Evolutionary conservation across 2,797 vertebrate genomes (phyloP).

Genomic region (Trachurus trachurus): DNA sequence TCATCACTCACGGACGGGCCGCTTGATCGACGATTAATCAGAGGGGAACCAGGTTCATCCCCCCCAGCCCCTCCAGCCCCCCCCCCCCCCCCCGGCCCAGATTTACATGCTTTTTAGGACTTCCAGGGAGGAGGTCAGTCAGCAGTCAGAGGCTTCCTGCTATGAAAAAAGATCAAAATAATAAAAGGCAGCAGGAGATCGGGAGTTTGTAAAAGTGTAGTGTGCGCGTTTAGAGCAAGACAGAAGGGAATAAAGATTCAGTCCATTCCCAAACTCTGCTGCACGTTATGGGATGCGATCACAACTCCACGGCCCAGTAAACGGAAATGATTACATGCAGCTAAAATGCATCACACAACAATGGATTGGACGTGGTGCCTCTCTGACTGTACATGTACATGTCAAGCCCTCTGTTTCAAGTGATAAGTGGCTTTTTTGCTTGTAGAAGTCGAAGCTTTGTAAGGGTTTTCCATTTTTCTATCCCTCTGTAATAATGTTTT

Average conservation of each 20-base stretch:
- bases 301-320: slow-evolving; percentile 81
- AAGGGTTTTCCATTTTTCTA: slow-evolving; percentile 33
- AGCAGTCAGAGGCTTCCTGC: slow-evolving; percentile 65
- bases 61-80: no score
- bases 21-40: slow-evolving; percentile 70
- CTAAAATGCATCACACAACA: slow-evolving; percentile 87
- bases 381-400: neutral
- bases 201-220: slow-evolving; percentile 15
- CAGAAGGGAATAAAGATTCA: neutral
- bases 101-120: slow-evolving; percentile 69
- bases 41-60: slow-evolving; percentile 39
- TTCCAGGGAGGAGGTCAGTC: slow-evolving; percentile 82
- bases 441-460: slow-evolving; percentile 31
- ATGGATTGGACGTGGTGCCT: slow-evolving; percentile 82
- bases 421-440: slow-evolving; percentile 64
- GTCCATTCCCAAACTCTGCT: slow-evolving; percentile 67
- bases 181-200: slow-evolving; percentile 11
- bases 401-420: slow-evolving; percentile 30
- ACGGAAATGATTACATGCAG: slow-evolving; percentile 90
- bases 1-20: slow-evolving; percentile 79
- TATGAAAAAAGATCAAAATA: slow-evolving; percentile 76
- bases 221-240: neutral
- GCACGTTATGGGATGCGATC: slow-evolving; percentile 86
- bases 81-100: slow-evolving; percentile 27
- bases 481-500: slow-evolving; percentile 57